Percentiles rank a stretch among this genome's conserved stretches.
phyloP scores from a whole-genome alignment of 2,113 vertebrate genomes.

The Grammomys surdaster region DNA sequence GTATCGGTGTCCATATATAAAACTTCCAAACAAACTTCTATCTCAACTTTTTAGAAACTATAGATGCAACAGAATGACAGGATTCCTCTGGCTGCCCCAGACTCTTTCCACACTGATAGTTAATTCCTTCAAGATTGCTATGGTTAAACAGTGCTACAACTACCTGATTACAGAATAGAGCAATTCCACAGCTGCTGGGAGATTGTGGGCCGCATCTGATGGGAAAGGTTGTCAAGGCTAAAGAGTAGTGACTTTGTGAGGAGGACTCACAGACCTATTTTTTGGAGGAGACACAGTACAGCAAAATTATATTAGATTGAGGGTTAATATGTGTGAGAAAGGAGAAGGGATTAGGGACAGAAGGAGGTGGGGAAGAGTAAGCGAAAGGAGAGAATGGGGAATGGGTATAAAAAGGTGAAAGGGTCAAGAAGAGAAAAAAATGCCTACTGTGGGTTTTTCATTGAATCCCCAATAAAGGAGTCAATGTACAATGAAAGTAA shows the following conservation, averaged over 20 bases:
- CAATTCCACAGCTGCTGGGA: neutral
- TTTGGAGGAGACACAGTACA: neutral
- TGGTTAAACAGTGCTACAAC: neutral
- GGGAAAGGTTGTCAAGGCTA: neutral
- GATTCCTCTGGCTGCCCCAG: neutral
- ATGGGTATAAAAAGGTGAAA: neutral
- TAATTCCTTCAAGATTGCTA: conserved; percentile 26
- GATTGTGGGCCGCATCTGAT: too few species aligned
- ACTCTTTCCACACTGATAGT: neutral
- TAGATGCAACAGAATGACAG: neutral
- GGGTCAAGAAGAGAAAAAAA: neutral
- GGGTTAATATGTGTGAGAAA: neutral
- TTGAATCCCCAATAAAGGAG: neutral
- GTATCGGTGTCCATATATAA: neutral
- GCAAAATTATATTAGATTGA: neutral
- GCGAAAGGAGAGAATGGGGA: neutral
- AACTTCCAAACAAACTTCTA: neutral
- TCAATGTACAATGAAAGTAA: neutral
- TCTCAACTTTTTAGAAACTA: neutral
- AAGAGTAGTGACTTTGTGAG: rapidly evolving
- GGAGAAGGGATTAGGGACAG: rapidly evolving
- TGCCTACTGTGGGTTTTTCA: neutral
- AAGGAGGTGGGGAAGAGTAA: neutral
- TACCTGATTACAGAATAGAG: neutral
- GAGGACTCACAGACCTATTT: neutral